phyloP scores from a whole-genome alignment of 2,113 vertebrate genomes.

The Tapirus terrestris region DNA sequence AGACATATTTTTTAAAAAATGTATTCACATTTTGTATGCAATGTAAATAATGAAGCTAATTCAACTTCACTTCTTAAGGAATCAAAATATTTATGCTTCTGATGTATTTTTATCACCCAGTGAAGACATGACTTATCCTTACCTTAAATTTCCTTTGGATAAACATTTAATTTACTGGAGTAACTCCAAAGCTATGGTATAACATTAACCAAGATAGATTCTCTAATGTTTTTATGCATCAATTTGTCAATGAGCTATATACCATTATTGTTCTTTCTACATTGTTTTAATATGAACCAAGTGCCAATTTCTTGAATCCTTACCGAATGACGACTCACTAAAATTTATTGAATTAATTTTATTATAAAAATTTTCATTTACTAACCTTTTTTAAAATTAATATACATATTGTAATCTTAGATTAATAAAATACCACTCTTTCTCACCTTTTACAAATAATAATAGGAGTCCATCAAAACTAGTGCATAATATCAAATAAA shows the following conservation, averaged over 20 bases:
- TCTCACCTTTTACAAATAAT: background rate
- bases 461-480: background rate
- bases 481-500: background rate
- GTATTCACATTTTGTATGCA: background rate
- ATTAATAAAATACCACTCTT: background rate
- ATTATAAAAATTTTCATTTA: background rate
- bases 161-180: background rate
- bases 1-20: background rate
- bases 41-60: background rate
- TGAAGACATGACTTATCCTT: background rate
- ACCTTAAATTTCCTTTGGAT: background rate
- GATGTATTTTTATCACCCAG: background rate
- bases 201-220: background rate
- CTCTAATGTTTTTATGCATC: background rate
- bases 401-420: background rate
- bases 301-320: background rate
- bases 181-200: background rate
- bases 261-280: background rate
- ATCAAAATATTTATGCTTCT: conserved; percentile 3
- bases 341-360: background rate
- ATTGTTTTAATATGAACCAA: background rate
- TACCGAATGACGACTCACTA: background rate
- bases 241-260: background rate
- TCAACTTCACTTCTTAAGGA: background rate
- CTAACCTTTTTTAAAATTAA: background rate